Evolutionary conservation across 2,797 vertebrate genomes (phyloP), one percentile per base, ranked within the genome.

Genomic region (Arctocebus calabarensis): DNA sequence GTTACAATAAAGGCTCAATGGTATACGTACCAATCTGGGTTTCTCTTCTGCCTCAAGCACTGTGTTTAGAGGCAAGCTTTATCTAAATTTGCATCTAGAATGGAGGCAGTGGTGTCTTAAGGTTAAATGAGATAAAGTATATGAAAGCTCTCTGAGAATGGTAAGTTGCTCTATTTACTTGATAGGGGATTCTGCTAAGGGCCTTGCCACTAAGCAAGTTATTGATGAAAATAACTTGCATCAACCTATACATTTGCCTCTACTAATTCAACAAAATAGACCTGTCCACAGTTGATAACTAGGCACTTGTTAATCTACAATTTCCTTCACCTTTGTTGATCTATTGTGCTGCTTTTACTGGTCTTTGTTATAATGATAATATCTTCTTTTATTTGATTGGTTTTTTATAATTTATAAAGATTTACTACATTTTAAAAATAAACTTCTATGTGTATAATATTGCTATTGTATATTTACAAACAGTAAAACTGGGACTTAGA

Each of bases 141-240:
- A 8, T 86, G 37, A 85, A 91, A 84, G 45, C 59, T 29, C 48
- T 73, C 6, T 81, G 23, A 83, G 25, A 83, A 94, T 37, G 88
- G 25, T 62, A 83, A 83, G 71, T 57, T 90, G 13, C 4, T 90
- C 32, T 89, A 43, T 68, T 20, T 45, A 75, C 4, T 88, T 84
- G 16, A 79, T 43, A 94, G 32, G 68, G 22, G 14, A 57, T 95
- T 88, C 34, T 94, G 68, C 59, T 55, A 78, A 88, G 71, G 34
- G 52, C 45, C 64, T 62, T 88, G 64, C 4, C 62, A 93, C 64
- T 86, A 91, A 81, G 55, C 16, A 94, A 92, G n/a, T n/a, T n/a
- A n/a, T n/a, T n/a, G n/a, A n/a, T 89, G 25, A 94, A 91, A 87
- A 93, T 79, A 91, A 77, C 14, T 94, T 92, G 7, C 9, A 14